Evolutionary conservation across 2,888 invertebrate genomes (phyloP).

Genomic region (Eupsilia transversa): DNA sequence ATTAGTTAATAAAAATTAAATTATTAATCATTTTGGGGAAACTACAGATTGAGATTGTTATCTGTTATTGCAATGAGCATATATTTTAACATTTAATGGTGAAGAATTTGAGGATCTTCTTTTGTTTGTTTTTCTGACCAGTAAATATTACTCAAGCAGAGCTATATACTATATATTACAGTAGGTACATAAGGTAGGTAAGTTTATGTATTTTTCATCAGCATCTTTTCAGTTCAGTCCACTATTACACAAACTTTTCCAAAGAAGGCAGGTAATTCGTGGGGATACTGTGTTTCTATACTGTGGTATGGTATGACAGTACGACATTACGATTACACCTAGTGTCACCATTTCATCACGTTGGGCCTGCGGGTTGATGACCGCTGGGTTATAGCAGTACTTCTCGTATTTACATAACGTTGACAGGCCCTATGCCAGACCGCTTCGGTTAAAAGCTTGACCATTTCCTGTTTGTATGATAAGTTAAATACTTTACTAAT

Average conservation of each 20-base stretch:
- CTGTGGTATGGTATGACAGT: background rate
- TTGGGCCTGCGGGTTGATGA: constrained; percentile 35
- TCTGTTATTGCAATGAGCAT: constrained; percentile 15
- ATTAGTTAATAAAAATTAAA: constrained; percentile 58
- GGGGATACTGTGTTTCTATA: background rate
- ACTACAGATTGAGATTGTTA: constrained; percentile 29
- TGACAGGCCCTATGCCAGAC: constrained; percentile 40
- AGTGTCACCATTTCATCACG: constrained; percentile 12
- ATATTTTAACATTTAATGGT: background rate
- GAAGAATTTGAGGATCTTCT: background rate
- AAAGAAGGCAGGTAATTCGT: background rate
- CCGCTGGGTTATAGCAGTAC: constrained; percentile 38
- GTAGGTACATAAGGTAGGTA: background rate
- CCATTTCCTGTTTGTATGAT: constrained; percentile 41
- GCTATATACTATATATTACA: background rate
- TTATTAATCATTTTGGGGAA: constrained; percentile 44
- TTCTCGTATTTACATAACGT: constrained; percentile 46
- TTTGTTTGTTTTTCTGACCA: background rate
- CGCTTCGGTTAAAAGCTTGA: constrained; percentile 45
- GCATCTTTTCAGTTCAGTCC: background rate
- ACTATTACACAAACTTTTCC: background rate
- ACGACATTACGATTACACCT: background rate
- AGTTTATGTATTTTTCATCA: background rate
- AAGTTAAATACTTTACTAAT: constrained; percentile 22
- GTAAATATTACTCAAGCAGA: background rate